These are phyloP conservation scores for Edolisoma coerulescens DNA, from an alignment of 2,113 vertebrate genomes.

Conservation along the genomic window DNA sequence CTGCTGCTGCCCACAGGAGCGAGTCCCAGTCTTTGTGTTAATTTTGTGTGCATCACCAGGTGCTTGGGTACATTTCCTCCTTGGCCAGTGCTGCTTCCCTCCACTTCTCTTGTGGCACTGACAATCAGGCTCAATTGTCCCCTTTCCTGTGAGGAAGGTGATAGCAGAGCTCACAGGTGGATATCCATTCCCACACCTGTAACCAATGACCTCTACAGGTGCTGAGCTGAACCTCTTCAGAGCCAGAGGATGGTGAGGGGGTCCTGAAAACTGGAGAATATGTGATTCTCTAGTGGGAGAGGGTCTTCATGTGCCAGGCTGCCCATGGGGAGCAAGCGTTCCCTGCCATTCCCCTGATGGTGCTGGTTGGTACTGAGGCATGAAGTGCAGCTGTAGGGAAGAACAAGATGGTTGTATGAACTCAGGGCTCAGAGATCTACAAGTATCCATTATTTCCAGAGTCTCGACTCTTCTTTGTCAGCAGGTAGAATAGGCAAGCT, in stretches of 20 bases:
- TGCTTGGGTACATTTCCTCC: not conserved
- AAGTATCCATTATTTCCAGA: not conserved
- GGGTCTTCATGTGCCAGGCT: not conserved
- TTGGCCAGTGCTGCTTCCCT: not conserved
- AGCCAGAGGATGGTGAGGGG: not conserved
- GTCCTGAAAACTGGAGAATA: not conserved
- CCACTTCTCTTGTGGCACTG: not conserved
- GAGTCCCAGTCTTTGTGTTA: not conserved
- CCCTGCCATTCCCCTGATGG: not conserved
- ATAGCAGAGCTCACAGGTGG: not conserved
- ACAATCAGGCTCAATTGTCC: not conserved
- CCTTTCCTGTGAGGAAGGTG: not conserved
- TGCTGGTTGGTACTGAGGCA: not conserved
- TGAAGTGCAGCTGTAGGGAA: not conserved
- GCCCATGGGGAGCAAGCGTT: accelerated
- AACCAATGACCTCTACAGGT: not conserved
- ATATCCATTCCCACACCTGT: not conserved
- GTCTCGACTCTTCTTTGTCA: not conserved
- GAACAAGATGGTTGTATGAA: not conserved
- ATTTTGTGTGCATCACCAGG: not conserved
- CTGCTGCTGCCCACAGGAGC: not conserved
- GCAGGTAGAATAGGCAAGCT: not conserved
- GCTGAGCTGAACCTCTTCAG: not conserved
- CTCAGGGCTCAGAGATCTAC: not conserved
- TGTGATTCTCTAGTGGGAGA: not conserved